Evolutionary conservation across 1,140 invertebrate genomes (phyloP), one percentile per base, ranked within the genome.

Genomic region (Catajapyx aquilonaris): DNA sequence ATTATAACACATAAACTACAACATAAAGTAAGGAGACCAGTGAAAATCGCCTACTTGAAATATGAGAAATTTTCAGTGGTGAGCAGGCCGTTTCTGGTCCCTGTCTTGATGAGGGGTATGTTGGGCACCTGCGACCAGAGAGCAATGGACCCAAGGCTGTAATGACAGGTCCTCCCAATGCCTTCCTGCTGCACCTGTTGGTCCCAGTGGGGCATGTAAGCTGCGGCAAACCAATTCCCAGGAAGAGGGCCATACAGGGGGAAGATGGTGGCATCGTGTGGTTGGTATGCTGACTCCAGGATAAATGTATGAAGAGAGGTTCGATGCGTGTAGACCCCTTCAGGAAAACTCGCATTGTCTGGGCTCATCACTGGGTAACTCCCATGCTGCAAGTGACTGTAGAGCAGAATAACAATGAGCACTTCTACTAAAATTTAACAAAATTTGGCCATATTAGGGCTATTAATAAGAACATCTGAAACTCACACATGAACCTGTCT

Each of bases 211-310:
- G 72, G 67, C 39, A 79, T 58, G 55, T 80, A 83, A 4, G 73
- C 73, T 20, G 77, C 65, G 1, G 70, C 73, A 57, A 74, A 85
- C 76, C 80, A 86, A 46, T 71, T 69, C 2, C 80, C 80, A 0
- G 77, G 65, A 7, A 67, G 54, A 0, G 80, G 80, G 31, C 66
- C 66, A 11, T 62, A 57, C 11, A 74, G 60, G 41, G 57, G 62
- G 22, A 71, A 46, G 34, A 63, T 48, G 7, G 57, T 40, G 54
- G 56, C 25, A 62, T 54, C 44, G 60, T 54, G 35, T 49, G 52
- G 28, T 60, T 63, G 48, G 64, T 53, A 37, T 59, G 70, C 25
- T 48, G 49, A 46, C 65, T 62, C 34, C 61, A 54, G 16, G 61
- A 42, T 41, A 48, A 65, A 37, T 13, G 51, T 46, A 37, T 55